Base-by-base conservation (phyloP, 2,888 invertebrate species). In the Pseudoips prasinana region DNA sequence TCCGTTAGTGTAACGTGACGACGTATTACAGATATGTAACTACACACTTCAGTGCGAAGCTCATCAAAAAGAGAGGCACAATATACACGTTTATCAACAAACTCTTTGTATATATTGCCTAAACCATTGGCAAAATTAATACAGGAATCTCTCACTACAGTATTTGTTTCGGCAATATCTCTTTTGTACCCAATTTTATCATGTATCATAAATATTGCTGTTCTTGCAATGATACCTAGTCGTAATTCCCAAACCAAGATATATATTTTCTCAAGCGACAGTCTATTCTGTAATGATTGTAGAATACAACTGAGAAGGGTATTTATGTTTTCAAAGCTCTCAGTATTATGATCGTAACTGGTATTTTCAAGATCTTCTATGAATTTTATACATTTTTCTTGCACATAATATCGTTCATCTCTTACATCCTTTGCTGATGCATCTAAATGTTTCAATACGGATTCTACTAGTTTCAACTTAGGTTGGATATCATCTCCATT, bases 161-260 rank as follows among this genome's bases (percentile, higher is more conserved):
- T 26, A 10, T 31, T 7, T 3, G 10, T 7, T 11, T 27, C 20
- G 22, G 29, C 10, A n/a, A 6, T 7, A 7, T 29, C 23, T 29
- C 25, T 5, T 7, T 25, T 7, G 2, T 28, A 26, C 34, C 42
- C 33, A 0, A 8, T 11, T 14, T 29, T 39, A 7, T 19, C 30
- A 1, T 39, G 33, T 5, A 43, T 29, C 6, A 5, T 6, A 18
- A 18, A 18, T 7, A 52, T 27, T 3, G 47, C 34, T 32, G 53
- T 55, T 29, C 58, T 51, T 3, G 30, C 33, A 8, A 55, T 34
- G 6, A 66, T 40, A 4, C 47, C 36, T 3, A 72, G 23, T 14
- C 44, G 32, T 22, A 73, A 39, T 7, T 55, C 37, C 74, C 68
- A 73, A n/a, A 57, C 8, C n/a, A 31, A 17, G 4, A 54, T 38